phyloP scores from a whole-genome alignment of 2,888 invertebrate genomes.

The Listrodromus nycthemerus region DNA sequence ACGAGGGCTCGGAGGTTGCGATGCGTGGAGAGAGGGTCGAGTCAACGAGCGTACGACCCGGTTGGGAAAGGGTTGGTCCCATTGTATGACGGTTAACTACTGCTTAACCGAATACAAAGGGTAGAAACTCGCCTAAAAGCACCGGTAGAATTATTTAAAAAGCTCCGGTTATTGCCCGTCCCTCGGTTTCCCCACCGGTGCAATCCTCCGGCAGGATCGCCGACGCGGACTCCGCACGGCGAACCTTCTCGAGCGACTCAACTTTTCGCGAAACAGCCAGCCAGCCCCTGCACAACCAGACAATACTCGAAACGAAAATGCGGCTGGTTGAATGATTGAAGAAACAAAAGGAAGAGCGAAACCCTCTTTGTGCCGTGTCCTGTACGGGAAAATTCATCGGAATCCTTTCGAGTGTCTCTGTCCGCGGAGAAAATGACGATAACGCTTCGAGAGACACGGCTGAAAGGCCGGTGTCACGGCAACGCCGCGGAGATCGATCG shows the following conservation, averaged over 20 bases:
- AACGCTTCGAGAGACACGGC: background rate
- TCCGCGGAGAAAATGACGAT: background rate
- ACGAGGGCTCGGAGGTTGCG: conserved; percentile 2
- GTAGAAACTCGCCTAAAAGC: conserved; percentile 62
- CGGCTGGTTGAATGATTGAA: background rate
- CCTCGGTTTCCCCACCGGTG: background rate
- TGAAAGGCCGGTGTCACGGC: background rate
- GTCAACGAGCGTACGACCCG: conserved; percentile 53
- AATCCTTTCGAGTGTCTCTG: conserved; percentile 1
- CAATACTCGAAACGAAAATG: conserved; percentile 21
- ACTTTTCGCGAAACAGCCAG: background rate
- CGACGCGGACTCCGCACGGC: conserved; percentile 9
- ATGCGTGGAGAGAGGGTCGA: background rate
- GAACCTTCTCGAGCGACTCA: background rate
- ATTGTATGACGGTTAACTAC: conserved; percentile 73
- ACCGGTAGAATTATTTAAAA: conserved; percentile 75
- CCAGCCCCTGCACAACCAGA: background rate
- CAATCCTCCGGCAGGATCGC: background rate
- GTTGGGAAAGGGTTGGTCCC: conserved; percentile 56
- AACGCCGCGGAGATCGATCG: conserved; percentile 9
- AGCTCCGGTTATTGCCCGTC: conserved; percentile 68
- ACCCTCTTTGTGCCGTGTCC: background rate
- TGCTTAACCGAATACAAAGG: conserved; percentile 70
- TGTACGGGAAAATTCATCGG: conserved; percentile 15
- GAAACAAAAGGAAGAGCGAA: background rate